Base-by-base conservation (phyloP, 2,888 invertebrate genomes). In the Bombylius discolor region DNA sequence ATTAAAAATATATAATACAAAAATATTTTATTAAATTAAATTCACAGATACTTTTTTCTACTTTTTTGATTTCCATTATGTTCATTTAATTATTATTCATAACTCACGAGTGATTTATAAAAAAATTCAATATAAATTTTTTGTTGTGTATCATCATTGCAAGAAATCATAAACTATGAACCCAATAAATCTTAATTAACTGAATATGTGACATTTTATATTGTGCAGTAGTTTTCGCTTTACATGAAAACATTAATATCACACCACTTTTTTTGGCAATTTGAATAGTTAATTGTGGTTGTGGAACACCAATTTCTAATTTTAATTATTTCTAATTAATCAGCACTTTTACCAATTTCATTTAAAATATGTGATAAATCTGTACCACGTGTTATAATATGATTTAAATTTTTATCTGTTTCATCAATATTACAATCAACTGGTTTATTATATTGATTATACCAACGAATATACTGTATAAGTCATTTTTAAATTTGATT, bases 61-160 rank as follows among this genome's bases (percentile, higher is more conserved):
- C n/a, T n/a, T n/a, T n/a, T n/a, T n/a, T n/a, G n/a, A n/a, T n/a
- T n/a, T n/a, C n/a, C n/a, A 39, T 39, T 39, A n/a, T n/a, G n/a
- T 39, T 39, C 9, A 39, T 8, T 9, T 39, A 8, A 53, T 61
- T 53, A 52, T 47, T 66, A 45, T 61, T 68, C 68, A 56, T 68
- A 65, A 56, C 70, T 78, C 58, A 79, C 71, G 62, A 82, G 71
- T n/a, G 79, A 75, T 51, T 82, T 81, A 62, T 91, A 87, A 72
- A 84, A 89, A 73, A 89, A 94, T 69, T 96, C 94, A 0, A 94
- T 85, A 74, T 91, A 83, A 83, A 91, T 76, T 76, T 87, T 78
- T 74, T 81, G 65, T 75, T 78, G 84, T 56, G 87, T 87, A 56
- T 89, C 89, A 45, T 79, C 84, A 56, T 86, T 87, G 45, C 84